Conservation (phyloP, 2,113 vertebrate species). For the Eolophus roseicapilla region DNA sequence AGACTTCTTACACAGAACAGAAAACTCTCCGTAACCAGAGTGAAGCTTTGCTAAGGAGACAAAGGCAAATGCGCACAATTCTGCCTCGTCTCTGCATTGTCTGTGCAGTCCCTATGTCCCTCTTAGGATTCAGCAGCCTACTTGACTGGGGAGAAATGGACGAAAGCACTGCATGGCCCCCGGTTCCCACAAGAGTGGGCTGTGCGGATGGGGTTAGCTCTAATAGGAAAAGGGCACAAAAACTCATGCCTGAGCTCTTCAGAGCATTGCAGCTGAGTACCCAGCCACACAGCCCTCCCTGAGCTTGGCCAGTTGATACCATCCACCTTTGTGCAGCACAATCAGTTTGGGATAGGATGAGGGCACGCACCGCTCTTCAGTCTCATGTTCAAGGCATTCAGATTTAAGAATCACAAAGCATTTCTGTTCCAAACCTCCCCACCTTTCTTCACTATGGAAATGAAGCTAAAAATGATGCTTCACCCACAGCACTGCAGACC, state of each 20-base stretch:
- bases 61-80: accelerated
- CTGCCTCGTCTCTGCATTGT: accelerated
- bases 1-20: accelerated
- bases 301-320: accelerated
- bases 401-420: neutral
- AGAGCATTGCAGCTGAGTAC: neutral
- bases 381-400: accelerated
- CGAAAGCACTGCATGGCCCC: neutral
- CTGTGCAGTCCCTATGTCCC: neutral
- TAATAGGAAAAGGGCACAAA: neutral
- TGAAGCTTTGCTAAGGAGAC: neutral
- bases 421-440: neutral
- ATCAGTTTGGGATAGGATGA: neutral
- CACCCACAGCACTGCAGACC: no score
- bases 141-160: accelerated
- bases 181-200: accelerated
- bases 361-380: accelerated
- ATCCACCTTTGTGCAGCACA: neutral
- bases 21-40: neutral
- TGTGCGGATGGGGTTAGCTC: neutral
- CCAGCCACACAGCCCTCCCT: no score
- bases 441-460: neutral
- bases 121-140: no score
- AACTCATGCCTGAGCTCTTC: accelerated
- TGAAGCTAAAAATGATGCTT: neutral